A percentile compares a stretch with the other conserved stretches of the same genome.
phyloP scores from a whole-genome alignment of 2,888 invertebrate genomes.

The Parasteatoda lunata region DNA sequence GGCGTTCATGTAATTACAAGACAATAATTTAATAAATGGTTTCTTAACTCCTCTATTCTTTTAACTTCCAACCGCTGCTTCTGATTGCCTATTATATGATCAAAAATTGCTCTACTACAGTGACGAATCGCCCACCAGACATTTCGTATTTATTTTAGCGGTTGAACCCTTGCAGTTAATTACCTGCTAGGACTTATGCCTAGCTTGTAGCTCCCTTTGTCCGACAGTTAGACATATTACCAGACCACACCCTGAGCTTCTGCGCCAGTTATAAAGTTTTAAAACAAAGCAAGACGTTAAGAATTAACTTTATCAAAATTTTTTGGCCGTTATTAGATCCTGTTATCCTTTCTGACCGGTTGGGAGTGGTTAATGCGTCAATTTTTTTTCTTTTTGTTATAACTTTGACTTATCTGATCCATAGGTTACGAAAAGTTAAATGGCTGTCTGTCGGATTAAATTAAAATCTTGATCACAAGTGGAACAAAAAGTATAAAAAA shows the following conservation, averaged over 20 bases:
- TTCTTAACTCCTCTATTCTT: slow-evolving; percentile 25
- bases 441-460: slow-evolving; percentile 51
- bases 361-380: slow-evolving; percentile 32
- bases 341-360: slow-evolving; percentile 24
- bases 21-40: slow-evolving; percentile 61
- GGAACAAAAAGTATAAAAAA: neutral
- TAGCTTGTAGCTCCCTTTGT: slow-evolving; percentile 15
- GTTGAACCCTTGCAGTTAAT: slow-evolving; percentile 28
- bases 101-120: slow-evolving; percentile 40
- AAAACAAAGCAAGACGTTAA: slow-evolving; percentile 41
- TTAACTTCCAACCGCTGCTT: slow-evolving; percentile 6
- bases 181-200: slow-evolving; percentile 27
- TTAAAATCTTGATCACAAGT: slow-evolving; percentile 34
- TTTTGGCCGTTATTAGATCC: slow-evolving; percentile 18
- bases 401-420: slow-evolving; percentile 17
- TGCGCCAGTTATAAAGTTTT: slow-evolving; percentile 28
- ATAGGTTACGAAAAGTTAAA: slow-evolving; percentile 27
- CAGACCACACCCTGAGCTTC: slow-evolving; percentile 35
- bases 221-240: slow-evolving; percentile 22
- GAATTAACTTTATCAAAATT: slow-evolving; percentile 45
- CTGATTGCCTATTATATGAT: slow-evolving; percentile 41
- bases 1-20: slow-evolving; percentile 59
- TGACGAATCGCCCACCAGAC: slow-evolving; percentile 50
- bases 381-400: slow-evolving; percentile 40
- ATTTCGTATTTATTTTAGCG: slow-evolving; percentile 37